Percentiles rank a stretch among this genome's conserved stretches.
These are phyloP conservation scores for Turritopsis dohrnii DNA, from an alignment of 30 jellyfish, hydroid and myxozoan species.

Conservation along the genomic window DNA sequence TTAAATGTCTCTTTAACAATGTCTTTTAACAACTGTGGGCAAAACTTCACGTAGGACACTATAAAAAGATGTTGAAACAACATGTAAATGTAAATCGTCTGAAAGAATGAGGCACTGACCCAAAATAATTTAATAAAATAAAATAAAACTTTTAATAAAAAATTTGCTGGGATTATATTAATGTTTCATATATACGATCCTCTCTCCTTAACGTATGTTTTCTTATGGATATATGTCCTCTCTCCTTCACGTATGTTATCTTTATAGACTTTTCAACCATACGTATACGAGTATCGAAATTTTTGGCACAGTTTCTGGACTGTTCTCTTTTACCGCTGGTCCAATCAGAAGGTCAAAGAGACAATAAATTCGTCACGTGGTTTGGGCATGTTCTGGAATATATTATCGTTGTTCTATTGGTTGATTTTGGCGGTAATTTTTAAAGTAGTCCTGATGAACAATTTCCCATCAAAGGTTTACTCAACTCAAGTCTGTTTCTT, in stretches of 20 bases:
- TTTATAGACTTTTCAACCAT: background rate
- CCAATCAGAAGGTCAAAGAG: background rate
- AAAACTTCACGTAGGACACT: too few relatives aligned
- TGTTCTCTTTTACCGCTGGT: conserved; percentile 10
- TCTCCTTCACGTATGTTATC: background rate
- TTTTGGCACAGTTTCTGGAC: background rate
- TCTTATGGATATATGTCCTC: background rate
- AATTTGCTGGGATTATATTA: too few relatives aligned
- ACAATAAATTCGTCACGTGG: conserved; percentile 14
- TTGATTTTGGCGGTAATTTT: background rate
- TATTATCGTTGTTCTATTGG: conserved; percentile 23
- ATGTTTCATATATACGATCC: too few relatives aligned
- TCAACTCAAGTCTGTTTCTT: background rate
- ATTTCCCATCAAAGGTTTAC: background rate
- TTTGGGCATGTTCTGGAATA: conserved; percentile 15
- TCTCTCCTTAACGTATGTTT: too few relatives aligned
- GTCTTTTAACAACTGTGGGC: too few relatives aligned
- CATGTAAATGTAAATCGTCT: too few relatives aligned
- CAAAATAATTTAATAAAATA: too few relatives aligned
- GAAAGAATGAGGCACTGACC: too few relatives aligned
- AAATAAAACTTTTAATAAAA: too few relatives aligned
- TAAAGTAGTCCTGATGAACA: background rate
- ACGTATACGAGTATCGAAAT: background rate
- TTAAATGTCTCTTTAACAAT: too few relatives aligned
- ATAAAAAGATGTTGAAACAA: too few relatives aligned